Evolutionary conservation across 2,113 vertebrate genomes (phyloP).

Genomic region (Ibidorhyncha struthersii): DNA sequence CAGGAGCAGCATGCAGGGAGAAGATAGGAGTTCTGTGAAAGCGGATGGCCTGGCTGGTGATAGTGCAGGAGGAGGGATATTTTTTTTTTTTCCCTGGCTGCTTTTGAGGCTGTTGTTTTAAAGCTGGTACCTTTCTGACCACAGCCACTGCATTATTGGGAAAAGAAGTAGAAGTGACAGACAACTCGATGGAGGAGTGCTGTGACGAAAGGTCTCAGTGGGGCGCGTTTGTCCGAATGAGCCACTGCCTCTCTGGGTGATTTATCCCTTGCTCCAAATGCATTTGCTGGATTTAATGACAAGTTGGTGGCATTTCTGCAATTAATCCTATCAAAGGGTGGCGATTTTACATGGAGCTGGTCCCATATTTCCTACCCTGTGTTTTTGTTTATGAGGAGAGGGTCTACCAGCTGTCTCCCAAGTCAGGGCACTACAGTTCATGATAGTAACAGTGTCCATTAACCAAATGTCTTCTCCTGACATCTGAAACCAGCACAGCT

Average conservation of each 20-base stretch:
- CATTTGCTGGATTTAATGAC: conserved; percentile 55
- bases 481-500: not conserved
- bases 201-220: conserved; percentile 3
- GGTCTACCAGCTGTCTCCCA: not conserved
- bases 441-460: not conserved
- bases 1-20: conserved; percentile 22
- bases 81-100: not conserved
- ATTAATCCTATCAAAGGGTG: conserved; percentile 51
- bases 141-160: not conserved
- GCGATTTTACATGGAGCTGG: not conserved
- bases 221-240: not conserved
- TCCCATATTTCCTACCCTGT: not conserved
- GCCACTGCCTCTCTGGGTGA: not conserved
- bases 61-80: accelerated
- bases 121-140: conserved; percentile 25
- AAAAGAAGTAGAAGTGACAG: not conserved
- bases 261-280: conserved; percentile 45
- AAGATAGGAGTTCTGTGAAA: conserved; percentile 39
- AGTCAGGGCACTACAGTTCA: not conserved
- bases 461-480: not conserved
- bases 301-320: conserved; percentile 47
- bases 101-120: conserved; percentile 9
- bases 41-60: not conserved
- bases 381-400: conserved; percentile 20
- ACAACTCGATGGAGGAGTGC: not conserved